Percentiles rank a stretch among this genome's conserved stretches.
These are phyloP conservation scores for Biston stratarius DNA, from an alignment of 2,888 invertebrate genomes.

Conservation along the genomic window DNA sequence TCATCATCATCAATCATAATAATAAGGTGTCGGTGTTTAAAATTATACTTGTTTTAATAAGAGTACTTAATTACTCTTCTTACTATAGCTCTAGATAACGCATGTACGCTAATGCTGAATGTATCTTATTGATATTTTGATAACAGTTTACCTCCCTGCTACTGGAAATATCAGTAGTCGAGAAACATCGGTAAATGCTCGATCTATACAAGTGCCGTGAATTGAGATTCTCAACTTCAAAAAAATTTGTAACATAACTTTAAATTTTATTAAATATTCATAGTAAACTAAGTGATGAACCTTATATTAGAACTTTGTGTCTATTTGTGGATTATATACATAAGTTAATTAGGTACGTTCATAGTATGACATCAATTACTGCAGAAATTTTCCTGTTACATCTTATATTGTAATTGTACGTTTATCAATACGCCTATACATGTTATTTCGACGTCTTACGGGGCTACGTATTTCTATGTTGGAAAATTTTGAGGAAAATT, in stretches of 20 bases:
- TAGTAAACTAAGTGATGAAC: background rate
- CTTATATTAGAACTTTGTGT: background rate
- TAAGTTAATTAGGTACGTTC: background rate
- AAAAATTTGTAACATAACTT: background rate
- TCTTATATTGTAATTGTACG: background rate
- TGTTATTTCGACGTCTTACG: background rate
- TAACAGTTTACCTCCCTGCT: conserved; percentile 68
- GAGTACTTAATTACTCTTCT: conserved; percentile 49
- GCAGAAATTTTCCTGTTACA: conserved; percentile 21
- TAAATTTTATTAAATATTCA: background rate
- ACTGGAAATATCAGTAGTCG: conserved; percentile 62
- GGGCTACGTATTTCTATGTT: no score
- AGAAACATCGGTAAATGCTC: conserved; percentile 26
- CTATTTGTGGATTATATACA: conserved; percentile 1
- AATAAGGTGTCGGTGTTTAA: no score
- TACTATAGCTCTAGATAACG: conserved; percentile 61
- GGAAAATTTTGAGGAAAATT: no score
- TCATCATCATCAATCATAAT: no score
- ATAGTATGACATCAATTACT: background rate
- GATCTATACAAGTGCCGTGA: conserved; percentile 21
- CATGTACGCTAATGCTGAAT: conserved; percentile 62
- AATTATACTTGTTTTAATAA: conserved; percentile 50
- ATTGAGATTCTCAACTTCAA: background rate
- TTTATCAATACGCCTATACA: background rate
- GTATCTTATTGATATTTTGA: conserved; percentile 82